Conservation (phyloP, 2,797 vertebrate species). For the Parauchenoglanis ngamensis region DNA sequence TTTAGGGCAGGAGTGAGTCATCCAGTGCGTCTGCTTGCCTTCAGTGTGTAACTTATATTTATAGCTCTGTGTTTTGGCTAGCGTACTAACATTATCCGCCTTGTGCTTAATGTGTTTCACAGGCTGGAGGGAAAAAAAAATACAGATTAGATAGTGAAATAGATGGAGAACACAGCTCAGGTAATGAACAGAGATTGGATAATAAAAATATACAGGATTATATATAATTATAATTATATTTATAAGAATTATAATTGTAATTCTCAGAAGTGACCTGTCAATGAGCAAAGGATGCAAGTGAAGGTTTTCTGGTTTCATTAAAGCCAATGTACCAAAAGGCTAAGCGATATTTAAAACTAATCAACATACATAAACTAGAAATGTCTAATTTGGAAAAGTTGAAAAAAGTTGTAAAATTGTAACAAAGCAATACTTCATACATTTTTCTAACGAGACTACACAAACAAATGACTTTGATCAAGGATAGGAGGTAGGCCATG, state of each 20-base stretch:
- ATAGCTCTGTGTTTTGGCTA: constrained; percentile 33
- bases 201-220: background rate
- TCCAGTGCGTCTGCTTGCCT: constrained; percentile 22
- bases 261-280: background rate
- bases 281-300: background rate
- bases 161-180: background rate
- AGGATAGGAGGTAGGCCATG: background rate
- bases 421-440: background rate
- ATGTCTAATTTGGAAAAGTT: background rate
- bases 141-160: constrained; percentile 12
- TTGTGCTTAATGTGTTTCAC: constrained; percentile 30
- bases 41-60: constrained; percentile 35
- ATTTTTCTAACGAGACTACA: background rate
- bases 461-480: background rate
- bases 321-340: background rate
- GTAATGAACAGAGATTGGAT: background rate
- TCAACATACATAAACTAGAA: background rate
- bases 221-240: too few species aligned
- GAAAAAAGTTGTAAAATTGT: background rate
- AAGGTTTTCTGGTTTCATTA: background rate
- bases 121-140: background rate
- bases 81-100: constrained; percentile 9
- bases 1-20: constrained; percentile 31
- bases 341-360: background rate
- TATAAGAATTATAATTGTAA: too few species aligned